Evolutionary conservation across 1,140 invertebrate species (phyloP).

Genomic region (Spodoptera litura): DNA sequence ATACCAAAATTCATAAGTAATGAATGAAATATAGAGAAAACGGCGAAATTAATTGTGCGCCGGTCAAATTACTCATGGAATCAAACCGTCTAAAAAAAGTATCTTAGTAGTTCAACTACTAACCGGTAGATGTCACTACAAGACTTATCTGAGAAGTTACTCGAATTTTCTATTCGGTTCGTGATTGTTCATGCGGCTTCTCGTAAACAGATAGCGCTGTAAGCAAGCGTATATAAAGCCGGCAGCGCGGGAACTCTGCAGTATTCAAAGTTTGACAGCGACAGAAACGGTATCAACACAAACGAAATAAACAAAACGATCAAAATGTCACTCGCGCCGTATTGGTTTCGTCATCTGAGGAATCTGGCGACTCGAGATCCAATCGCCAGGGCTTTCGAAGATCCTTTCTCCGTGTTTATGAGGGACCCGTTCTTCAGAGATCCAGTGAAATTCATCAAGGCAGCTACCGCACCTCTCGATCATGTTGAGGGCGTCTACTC

Average conservation of each 20-base stretch:
- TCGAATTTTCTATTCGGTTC: conserved; percentile 62
- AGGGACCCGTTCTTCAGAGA: conserved; percentile 80
- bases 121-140: conserved; percentile 59
- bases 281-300: conserved; percentile 47
- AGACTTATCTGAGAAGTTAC: conserved; percentile 23
- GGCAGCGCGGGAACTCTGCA: conserved; percentile 43
- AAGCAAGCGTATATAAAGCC: conserved; percentile 65
- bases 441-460: conserved; percentile 71
- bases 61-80: not conserved
- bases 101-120: conserved; percentile 44
- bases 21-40: no score
- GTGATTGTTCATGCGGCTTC: conserved; percentile 60
- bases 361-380: conserved; percentile 75
- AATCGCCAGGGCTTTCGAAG: conserved; percentile 69
- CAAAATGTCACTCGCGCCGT: conserved; percentile 80
- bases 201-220: conserved; percentile 67
- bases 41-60: no score
- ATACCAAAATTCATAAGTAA: no score
- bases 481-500: conserved; percentile 77
- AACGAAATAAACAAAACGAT: conserved; percentile 52
- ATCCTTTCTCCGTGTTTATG: conserved; percentile 70
- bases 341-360: conserved; percentile 79
- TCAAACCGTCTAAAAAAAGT: not conserved
- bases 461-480: conserved; percentile 65
- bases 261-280: conserved; percentile 55